Evolutionary conservation across 2,113 vertebrate genomes (phyloP), one percentile per base, ranked within the genome.

Genomic region (Tauraco erythrolophus): DNA sequence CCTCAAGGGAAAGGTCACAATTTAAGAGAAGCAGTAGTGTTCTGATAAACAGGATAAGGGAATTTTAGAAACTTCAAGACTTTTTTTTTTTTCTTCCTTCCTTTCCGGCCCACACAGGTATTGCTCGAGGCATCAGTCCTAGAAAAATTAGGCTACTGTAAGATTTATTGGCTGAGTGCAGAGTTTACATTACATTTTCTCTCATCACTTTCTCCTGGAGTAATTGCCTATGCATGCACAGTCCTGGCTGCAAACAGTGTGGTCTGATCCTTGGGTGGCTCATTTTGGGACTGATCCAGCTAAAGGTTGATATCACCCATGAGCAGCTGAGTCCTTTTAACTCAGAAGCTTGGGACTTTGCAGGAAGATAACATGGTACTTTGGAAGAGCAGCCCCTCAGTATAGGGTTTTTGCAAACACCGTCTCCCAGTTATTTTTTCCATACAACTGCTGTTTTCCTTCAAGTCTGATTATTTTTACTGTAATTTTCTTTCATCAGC

Each of bases 61-160:
- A 94, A 95, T 97, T 97, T 96, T 76, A 94, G 91, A 94, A 92
- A 94, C 92, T 92, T 86, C 76, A 94, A 78, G 74, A 84, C 76
- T 45, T 74, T 45, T 88, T 68, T 77, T 45, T 80, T 54, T 53
- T 77, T 69, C 57, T 89, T 95, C 89, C 81, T 96, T 96, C 93
- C 94, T 96, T 97, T 97, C 95, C 96, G 86, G 97, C 96, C 97
- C 97, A 97, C 97, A 97, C 95, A 97, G 92, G 96, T 97, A 94
- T 95, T 89, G 95, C 97, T 94, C 0, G 41, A 94, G 96, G 97
- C 97, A 95, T 91, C 92, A 95, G 92, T 82, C 96, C 86, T 69
- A 92, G 94, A 96, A 96, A 97, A 97, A 97, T 97, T 97, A 97
- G 95, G 96, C 94, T 97, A 97, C 96, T 96, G 96, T 95, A 96